These are phyloP conservation scores for Fabriciana adippe DNA, from an alignment of 2,888 invertebrate species.

Conservation along the genomic window DNA sequence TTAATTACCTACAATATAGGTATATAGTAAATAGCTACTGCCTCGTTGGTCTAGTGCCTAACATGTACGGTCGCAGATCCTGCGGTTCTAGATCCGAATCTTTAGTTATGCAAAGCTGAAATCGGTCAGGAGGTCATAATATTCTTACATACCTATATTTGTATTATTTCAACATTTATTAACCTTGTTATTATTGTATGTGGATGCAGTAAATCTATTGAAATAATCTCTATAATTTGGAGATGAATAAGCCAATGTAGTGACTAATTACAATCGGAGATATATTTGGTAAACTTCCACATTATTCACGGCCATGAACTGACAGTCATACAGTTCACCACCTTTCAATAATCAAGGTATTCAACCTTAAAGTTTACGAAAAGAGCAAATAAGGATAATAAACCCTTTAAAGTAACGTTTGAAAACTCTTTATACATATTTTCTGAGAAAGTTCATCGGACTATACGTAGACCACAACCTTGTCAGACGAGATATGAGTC, in stretches of 20 bases:
- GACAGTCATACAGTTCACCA: slow-evolving; percentile 6
- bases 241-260: neutral
- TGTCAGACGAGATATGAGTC: slow-evolving; percentile 24
- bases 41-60: no score
- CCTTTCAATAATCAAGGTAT: slow-evolving; percentile 7
- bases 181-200: neutral
- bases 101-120: no score
- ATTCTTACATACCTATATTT: no score
- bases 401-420: slow-evolving; percentile 24
- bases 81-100: no score
- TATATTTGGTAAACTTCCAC: slow-evolving; percentile 23
- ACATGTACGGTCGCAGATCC: no score
- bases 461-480: slow-evolving; percentile 30
- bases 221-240: neutral
- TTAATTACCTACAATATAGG: no score
- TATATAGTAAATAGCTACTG: no score
- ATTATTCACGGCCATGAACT: slow-evolving; percentile 20
- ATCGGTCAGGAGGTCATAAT: no score
- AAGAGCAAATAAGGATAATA: slow-evolving; percentile 28
- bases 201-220: neutral
- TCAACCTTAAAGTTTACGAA: slow-evolving; percentile 8
- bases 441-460: slow-evolving; percentile 38
- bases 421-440: slow-evolving; percentile 23
- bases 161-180: neutral
- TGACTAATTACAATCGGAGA: slow-evolving; percentile 1